Evolutionary conservation across 2,113 vertebrate species (phyloP).

Genomic region (Fulica atra): DNA sequence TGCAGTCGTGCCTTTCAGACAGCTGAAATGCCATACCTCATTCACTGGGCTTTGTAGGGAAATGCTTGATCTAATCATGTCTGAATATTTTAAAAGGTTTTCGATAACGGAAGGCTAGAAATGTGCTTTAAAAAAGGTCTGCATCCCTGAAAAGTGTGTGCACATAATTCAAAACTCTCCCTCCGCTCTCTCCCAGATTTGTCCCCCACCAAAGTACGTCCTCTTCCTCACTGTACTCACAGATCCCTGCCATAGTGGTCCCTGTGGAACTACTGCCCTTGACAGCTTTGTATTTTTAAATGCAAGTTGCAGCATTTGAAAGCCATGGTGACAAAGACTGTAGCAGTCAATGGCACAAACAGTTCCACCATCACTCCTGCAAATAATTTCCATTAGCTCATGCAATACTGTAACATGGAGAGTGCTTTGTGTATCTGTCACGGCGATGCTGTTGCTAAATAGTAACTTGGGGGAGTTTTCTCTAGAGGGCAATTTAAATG

Average conservation of each 20-base stretch:
- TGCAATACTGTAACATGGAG: not conserved
- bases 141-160: not conserved
- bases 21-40: conserved; percentile 63
- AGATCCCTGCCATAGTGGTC: not conserved
- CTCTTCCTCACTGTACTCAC: not conserved
- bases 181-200: not conserved
- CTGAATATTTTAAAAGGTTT: conserved; percentile 66
- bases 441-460: not conserved
- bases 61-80: conserved; percentile 65
- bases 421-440: not conserved
- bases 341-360: not conserved
- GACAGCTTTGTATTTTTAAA: not conserved
- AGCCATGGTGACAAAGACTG: not conserved
- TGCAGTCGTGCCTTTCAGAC: conserved; percentile 54
- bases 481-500: not conserved
- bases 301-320: not conserved
- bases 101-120: not conserved
- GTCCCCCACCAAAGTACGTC: not conserved
- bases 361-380: not conserved
- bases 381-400: not conserved
- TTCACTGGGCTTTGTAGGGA: conserved; percentile 34
- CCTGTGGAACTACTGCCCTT: not conserved
- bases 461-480: not conserved
- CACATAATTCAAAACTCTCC: not conserved
- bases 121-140: conserved; percentile 23